phyloP scores from a whole-genome alignment of 2,797 vertebrate genomes.

The Meriones psammophilus region DNA sequence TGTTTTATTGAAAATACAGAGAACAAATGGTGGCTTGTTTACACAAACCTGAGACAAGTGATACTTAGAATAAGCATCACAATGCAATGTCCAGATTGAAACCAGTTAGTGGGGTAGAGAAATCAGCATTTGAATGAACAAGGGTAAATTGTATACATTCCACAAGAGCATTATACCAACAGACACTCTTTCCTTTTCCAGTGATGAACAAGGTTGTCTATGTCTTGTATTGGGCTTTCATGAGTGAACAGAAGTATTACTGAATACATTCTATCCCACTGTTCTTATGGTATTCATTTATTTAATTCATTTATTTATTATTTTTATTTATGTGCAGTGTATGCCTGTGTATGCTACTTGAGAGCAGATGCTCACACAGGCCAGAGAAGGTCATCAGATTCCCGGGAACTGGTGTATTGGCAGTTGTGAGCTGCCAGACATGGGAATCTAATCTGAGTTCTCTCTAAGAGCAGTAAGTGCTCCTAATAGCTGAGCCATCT shows the following conservation, averaged over 20 bases:
- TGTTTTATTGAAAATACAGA: no score
- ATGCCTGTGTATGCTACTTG: background rate
- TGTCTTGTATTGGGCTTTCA: background rate
- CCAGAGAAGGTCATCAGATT: background rate
- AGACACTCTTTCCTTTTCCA: background rate
- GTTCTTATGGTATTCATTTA: background rate
- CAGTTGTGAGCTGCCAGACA: background rate
- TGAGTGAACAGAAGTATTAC: background rate
- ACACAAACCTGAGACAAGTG: no score
- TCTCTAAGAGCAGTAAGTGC: background rate
- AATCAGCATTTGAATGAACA: no score
- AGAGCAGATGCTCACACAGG: background rate
- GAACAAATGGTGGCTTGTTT: no score
- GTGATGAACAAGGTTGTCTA: background rate
- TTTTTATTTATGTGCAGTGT: background rate
- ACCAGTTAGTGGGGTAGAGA: no score
- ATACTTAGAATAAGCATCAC: no score
- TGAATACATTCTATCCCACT: background rate
- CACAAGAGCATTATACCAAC: no score
- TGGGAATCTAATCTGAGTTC: background rate
- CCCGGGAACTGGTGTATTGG: background rate
- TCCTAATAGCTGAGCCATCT: background rate
- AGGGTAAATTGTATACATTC: no score
- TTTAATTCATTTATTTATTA: background rate
- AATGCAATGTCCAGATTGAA: no score